Evolutionary conservation across 2,888 invertebrate species (phyloP).

Genomic region (Pegoplata infirma): DNA sequence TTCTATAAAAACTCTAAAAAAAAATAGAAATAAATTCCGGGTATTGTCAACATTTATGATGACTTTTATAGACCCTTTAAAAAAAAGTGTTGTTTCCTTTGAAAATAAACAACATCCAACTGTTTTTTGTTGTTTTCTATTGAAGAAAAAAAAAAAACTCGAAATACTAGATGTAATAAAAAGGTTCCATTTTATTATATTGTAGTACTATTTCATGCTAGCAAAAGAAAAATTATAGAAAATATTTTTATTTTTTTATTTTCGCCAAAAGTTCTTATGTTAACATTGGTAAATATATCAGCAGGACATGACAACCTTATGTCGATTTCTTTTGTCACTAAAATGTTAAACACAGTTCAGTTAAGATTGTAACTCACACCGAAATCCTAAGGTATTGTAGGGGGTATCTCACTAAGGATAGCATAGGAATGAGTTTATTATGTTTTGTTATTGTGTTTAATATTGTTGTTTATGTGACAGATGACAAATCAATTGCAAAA

Average conservation of each 20-base stretch:
- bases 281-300: slow-evolving; percentile 36
- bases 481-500: slow-evolving; percentile 48
- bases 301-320: slow-evolving; percentile 40
- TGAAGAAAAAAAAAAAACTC: neutral
- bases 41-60: slow-evolving; percentile 59
- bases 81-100: slow-evolving; percentile 37
- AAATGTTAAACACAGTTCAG: slow-evolving; percentile 28
- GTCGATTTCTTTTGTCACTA: slow-evolving; percentile 34
- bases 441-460: slow-evolving; percentile 13
- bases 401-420: neutral
- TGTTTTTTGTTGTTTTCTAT: slow-evolving; percentile 2
- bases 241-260: neutral
- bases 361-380: slow-evolving; percentile 3
- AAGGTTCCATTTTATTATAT: slow-evolving; percentile 7
- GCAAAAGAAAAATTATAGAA: neutral
- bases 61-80: slow-evolving; percentile 59
- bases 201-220: too few species aligned
- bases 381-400: neutral
- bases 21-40: slow-evolving; percentile 34
- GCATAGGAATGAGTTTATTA: neutral
- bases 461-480: slow-evolving; percentile 38
- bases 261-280: slow-evolving; percentile 5
- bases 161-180: slow-evolving; percentile 6
- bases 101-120: slow-evolving; percentile 27
- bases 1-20: slow-evolving; percentile 2